Conservation (phyloP, 2,888 invertebrate species). For the Keiferia lycopersicella region DNA sequence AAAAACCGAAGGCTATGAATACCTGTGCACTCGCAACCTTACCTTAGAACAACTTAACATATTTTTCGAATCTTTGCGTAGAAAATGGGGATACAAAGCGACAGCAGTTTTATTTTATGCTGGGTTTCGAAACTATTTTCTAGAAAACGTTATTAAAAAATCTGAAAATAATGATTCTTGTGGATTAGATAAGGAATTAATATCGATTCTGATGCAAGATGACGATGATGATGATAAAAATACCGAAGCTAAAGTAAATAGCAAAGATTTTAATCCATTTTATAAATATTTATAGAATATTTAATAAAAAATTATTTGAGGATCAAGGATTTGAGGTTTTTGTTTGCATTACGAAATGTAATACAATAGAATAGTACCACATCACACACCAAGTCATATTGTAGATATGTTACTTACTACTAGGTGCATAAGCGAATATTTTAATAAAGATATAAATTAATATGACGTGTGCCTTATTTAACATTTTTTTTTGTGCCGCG, state of each 20-base stretch:
- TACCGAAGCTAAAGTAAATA: background rate
- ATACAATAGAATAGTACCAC: too few species aligned
- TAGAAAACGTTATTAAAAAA: conserved; percentile 24
- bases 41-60: conserved; percentile 15
- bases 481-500: too few species aligned
- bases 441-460: too few species aligned
- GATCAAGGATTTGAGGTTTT: too few species aligned
- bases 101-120: conserved; percentile 22
- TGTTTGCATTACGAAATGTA: too few species aligned
- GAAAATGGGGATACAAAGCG: conserved; percentile 20
- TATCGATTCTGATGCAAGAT: conserved; percentile 21
- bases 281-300: conserved; percentile 22
- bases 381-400: too few species aligned
- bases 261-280: conserved; percentile 19
- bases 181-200: conserved; percentile 24
- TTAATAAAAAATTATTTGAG: too few species aligned
- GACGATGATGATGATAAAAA: background rate
- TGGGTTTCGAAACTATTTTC: conserved; percentile 19
- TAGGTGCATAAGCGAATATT: too few species aligned
- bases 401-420: too few species aligned
- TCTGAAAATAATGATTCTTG: conserved; percentile 18
- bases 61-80: conserved; percentile 21
- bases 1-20: conserved; percentile 18
- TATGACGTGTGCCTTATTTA: too few species aligned
- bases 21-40: conserved; percentile 20